Evolutionary conservation across 2,888 invertebrate species (phyloP), one percentile per base, ranked within the genome.

Genomic region (Lydus trimaculatus): DNA sequence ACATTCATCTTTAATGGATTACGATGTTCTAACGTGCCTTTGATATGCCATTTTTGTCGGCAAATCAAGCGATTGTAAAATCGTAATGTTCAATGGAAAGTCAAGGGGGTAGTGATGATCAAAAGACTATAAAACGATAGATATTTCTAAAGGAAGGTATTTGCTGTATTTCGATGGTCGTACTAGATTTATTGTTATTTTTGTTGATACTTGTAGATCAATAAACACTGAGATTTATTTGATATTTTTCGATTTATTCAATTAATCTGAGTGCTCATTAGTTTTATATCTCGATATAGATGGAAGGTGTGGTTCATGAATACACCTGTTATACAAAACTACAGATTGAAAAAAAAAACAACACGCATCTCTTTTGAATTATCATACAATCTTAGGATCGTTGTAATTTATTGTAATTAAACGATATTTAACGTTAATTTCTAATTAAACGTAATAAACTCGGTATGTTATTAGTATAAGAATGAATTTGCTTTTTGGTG

Each of bases 351-450:
- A 69, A 70, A 71, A 71, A 4, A 28, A 28, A 28, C 28, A 28
- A 28, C 28, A 28, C 4, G 2, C 4, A 4, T 4, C 28, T 28
- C 74, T 65, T 68, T 61, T 63, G 64, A 73, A 75, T 75, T 73
- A 73, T 67, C 72, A 72, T 73, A 70, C 59, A 70, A 69, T 69
- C 68, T 64, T 64, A 69, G 69, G 71, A 67, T 9, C 5, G 20
- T 48, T 72, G 64, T 72, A 77, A 75, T n/a, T n/a, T n/a, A n/a
- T 48, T 28, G 28, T 28, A 28, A 28, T 28, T 28, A 28, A 28
- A 74, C 75, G 75, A 76, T 77, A 77, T 77, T 78, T 77, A 76
- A 76, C 73, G 75, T 72, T 71, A 72, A 67, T 36, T 75, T 72
- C 76, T 77, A 77, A 78, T 77, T 77, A 76, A 76, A 77, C 77